Base-by-base conservation (phyloP, 1,140 invertebrate genomes). In the Metaphire vulgaris region DNA sequence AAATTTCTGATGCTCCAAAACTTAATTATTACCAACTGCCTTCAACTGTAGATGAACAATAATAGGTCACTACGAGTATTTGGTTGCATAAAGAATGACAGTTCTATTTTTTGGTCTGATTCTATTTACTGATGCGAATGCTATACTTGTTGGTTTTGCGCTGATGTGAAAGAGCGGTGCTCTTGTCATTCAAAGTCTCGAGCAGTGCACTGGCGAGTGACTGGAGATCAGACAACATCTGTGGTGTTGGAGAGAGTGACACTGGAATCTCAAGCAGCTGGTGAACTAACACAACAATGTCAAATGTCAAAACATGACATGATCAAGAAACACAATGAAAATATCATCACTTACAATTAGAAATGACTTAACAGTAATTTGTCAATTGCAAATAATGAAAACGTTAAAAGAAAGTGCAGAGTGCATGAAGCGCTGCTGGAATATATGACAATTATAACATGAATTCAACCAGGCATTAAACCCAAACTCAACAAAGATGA, bases 161-260 rank as follows among this genome's bases (percentile, higher is more conserved):
- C 81, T 94, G 92, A 86, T 94, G 92, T 69, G 89, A 89, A 1
- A 94, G 82, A 15, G 92, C 92, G 33, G 93, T 85, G 65, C 90
- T 92, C 88, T 94, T 94, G 82, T 94, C 93, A 85, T 92, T 92
- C 16, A 94, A 86, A 34, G 92, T 89, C 83, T 95, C 93, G 75
- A 94, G 87, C 15, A 94, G 85, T 21, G 92, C 91, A 67, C 91
- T 86, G 79, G 92, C 92, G 21, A 94, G 82, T 1, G 90, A 90
- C 80, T 92, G 91, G 12, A 94, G 85, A 84, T 94, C 92, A 21
- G 89, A 87, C 76, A 91, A 86, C 1, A 90, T 90, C 76, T 90
- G 90, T n/a, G 91, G 89, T 79, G 90, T 91, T 71, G 90, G 89
- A 78, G 91, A 89, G 21, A 90, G 87, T 76, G 85, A 79, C 74